Evolutionary conservation across 2,113 vertebrate species (phyloP), one percentile per base, ranked within the genome.

Genomic region (Hippocampus zosterae): DNA sequence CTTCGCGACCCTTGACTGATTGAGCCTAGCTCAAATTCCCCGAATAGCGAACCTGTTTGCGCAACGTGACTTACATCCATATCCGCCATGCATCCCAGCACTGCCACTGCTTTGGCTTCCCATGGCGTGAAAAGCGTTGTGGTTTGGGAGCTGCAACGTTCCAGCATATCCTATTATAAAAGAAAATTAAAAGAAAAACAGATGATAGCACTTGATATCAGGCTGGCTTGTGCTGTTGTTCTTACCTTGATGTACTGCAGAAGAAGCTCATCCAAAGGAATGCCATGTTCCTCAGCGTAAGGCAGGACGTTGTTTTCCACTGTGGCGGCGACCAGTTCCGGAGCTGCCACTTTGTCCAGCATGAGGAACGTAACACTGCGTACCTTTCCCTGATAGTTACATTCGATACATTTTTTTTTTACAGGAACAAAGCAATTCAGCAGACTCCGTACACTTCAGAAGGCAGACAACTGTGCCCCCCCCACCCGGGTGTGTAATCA

Each of bases 91-190:
- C 95, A 98, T 42, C 81, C 82, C 16, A 97, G 90, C 52, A 98
- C 93, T 1, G 96, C 94, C 64, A 98, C 93, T 0, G 95, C 95
- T 90, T 98, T 99, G 13, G 94, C 95, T 78, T 99, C 96, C 96
- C 96, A 98, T 0, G 94, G 92, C 0, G 96, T 95, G 83, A 99
- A 98, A 21, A 99, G 90, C 0, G 96, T 96, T 0, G 89, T 87
- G 1, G 93, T 94, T 62, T 94, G 93, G 21, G 94, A 94, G 74
- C 94, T 93, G 68, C 94, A 96, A 9, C 92, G 93, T 65, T 94
- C 94, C 64, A 98, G 84, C 77, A 98, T 88, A 80, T 98, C 95
- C 97, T 99, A 73, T 7, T 25, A 44, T 56, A 64, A 8, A 8
- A 1, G 29, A 44, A 44, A 6, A 23, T 5, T 16, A 48, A 4